Conservation (phyloP, 1,140 invertebrate genomes). For the Bombus vancouverensis region DNA sequence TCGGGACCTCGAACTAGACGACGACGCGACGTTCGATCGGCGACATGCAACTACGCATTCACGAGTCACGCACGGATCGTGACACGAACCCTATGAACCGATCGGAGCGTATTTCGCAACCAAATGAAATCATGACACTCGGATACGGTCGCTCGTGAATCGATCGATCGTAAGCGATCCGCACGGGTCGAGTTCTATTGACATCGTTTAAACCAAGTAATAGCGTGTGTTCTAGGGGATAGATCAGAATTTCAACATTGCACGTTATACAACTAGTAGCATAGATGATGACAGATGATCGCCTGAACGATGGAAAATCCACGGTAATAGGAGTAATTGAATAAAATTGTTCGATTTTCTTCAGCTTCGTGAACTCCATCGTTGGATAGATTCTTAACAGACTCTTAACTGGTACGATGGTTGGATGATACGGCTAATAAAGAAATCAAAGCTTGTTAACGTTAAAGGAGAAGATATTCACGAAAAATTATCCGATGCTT, state of each 20-base stretch:
- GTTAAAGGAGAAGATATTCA: background rate
- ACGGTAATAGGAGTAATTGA: background rate
- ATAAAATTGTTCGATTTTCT: too few species aligned
- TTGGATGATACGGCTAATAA: background rate
- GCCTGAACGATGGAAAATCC: background rate
- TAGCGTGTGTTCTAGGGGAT: background rate
- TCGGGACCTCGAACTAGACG: constrained; percentile 36
- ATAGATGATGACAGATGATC: too few species aligned
- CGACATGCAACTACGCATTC: background rate
- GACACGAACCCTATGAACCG: constrained; percentile 21
- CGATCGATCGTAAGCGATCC: constrained; percentile 25
- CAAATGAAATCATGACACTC: constrained; percentile 50
- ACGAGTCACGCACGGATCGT: background rate
- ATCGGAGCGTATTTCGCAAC: background rate
- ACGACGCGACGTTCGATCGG: constrained; percentile 1
- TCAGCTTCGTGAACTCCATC: too few species aligned
- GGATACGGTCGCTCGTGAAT: background rate
- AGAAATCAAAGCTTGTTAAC: background rate
- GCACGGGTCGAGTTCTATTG: constrained; percentile 42
- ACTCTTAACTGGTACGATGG: background rate
- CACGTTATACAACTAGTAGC: background rate
- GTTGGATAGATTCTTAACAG: background rate
- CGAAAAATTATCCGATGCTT: background rate
- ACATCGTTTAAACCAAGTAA: constrained; percentile 34
- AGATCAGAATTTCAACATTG: background rate